Conservation (phyloP, 2,888 invertebrate genomes). For the Pollenia labialis region DNA sequence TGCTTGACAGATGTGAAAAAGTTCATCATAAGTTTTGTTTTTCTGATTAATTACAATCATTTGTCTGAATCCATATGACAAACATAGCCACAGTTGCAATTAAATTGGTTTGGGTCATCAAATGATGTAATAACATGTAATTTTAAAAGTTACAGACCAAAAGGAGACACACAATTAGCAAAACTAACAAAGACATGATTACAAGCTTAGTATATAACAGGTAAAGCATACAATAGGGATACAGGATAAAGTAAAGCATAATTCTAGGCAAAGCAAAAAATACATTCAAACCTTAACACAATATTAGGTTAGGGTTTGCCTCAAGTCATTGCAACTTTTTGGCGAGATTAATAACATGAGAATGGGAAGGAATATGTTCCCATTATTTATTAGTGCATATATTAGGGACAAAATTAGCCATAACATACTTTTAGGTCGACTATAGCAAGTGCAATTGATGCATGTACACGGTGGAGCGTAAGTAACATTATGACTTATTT, state of each 20-base stretch:
- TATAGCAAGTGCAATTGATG: no score
- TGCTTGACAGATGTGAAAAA: slow-evolving; percentile 49
- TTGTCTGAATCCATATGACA: slow-evolving; percentile 53
- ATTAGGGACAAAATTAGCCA: no score
- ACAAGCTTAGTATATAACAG: slow-evolving; percentile 52
- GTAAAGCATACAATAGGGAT: slow-evolving; percentile 39
- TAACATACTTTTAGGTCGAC: no score
- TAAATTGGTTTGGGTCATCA: slow-evolving; percentile 51
- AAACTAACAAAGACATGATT: slow-evolving; percentile 50
- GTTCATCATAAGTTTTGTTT: slow-evolving; percentile 59
- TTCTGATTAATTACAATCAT: slow-evolving; percentile 62
- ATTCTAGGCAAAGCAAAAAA: no score
- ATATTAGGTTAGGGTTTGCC: no score
- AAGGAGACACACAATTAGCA: slow-evolving; percentile 6
- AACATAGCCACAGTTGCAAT: slow-evolving; percentile 38
- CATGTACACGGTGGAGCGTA: no score
- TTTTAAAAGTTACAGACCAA: slow-evolving; percentile 34
- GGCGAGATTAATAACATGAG: no score
- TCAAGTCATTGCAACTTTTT: no score
- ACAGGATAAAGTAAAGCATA: slow-evolving; percentile 1
- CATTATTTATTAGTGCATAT: no score
- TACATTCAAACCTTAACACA: no score
- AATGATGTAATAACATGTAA: slow-evolving; percentile 58
- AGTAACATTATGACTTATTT: no score
- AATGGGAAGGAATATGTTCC: no score